phyloP scores from a whole-genome alignment of 2,113 vertebrate species.

The Sinocyclocheilus anshuiensis region DNA sequence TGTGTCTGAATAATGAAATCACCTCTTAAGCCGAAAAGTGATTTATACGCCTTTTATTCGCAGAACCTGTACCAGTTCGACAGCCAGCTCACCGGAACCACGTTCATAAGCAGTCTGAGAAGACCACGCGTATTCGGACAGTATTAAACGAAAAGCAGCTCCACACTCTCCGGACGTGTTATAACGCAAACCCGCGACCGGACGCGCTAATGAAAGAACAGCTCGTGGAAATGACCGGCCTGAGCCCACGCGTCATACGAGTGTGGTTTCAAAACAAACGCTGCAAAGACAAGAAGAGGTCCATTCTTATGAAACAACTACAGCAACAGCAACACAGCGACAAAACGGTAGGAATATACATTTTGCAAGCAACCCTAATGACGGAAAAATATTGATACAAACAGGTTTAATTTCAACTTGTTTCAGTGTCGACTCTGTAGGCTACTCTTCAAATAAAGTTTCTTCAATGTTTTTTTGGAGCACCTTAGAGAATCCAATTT shows the following conservation, averaged over 20 bases:
- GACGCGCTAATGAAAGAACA: conserved; percentile 99
- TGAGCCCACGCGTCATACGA: conserved; percentile 96
- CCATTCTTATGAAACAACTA: conserved; percentile 93
- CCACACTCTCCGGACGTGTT: conserved; percentile 95
- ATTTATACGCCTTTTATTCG: not conserved
- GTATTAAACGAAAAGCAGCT: conserved; percentile 98
- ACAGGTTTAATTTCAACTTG: too few relatives aligned
- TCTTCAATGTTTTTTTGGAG: too few relatives aligned
- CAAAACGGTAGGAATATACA: conserved; percentile 82
- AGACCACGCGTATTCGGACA: conserved; percentile 89
- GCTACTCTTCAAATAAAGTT: too few relatives aligned
- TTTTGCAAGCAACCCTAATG: not conserved
- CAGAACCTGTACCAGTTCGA: conserved; percentile 84
- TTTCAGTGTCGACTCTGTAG: too few relatives aligned
- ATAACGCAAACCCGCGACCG: conserved; percentile 95
- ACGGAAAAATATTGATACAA: too few relatives aligned
- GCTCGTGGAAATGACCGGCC: conserved; percentile 96
- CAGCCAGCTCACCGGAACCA: conserved; percentile 86
- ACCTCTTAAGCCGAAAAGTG: too few relatives aligned
- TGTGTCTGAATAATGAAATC: conserved; percentile 17
- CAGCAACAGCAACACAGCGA: conserved; percentile 93
- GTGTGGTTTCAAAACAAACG: conserved; percentile 99
- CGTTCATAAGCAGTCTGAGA: conserved; percentile 89
- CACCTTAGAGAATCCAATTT: too few relatives aligned
- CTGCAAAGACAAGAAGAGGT: conserved; percentile 97